Evolutionary conservation across 1,140 invertebrate species (phyloP), one percentile per base, ranked within the genome.

Genomic region (Macrosteles quadrilineatus): DNA sequence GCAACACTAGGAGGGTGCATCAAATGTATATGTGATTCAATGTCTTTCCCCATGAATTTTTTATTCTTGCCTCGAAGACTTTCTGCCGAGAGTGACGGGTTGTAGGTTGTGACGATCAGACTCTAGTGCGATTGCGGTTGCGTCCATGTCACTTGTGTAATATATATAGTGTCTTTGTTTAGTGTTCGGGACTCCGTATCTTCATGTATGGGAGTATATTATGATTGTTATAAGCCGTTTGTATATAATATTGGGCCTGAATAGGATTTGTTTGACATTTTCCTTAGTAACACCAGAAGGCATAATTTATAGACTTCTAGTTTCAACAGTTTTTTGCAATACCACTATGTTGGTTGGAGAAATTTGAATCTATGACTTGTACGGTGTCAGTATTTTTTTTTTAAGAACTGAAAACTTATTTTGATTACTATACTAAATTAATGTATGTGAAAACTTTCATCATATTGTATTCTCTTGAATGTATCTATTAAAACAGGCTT

Each of bases 181-280:
- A 59, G 55, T 59, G 55, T 59, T 4, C 55, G 55, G 55, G 55
- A 59, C 55, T 59, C 55, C 55, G 9, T 59, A 59, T 59, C 55
- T 59, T 30, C 21, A 59, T 59, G 21, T 59, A 59, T 59, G 23
- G 55, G 55, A 59, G 55, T 59, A 59, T 59, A 59, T 59, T 59
- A 59, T 59, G 55, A 59, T 59, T 59, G 55, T 59, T 59, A 59
- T 59, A 59, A 59, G 55, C 55, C 55, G 55, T 59, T 59, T 59
- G 55, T 59, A 59, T 11, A 59, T 59, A 59, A 59, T 59, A 59
- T 59, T 59, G 55, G 55, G 55, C 55, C 55, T 25, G 23, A 59
- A 11, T 59, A 59, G 55, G 55, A 59, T 27, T 27, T 59, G 55
- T 59, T 59, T 59, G 55, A 59, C 55, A 59, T 29, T 59, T 59